phyloP scores from a whole-genome alignment of 2,113 vertebrate genomes.

The Alligator sinensis region DNA sequence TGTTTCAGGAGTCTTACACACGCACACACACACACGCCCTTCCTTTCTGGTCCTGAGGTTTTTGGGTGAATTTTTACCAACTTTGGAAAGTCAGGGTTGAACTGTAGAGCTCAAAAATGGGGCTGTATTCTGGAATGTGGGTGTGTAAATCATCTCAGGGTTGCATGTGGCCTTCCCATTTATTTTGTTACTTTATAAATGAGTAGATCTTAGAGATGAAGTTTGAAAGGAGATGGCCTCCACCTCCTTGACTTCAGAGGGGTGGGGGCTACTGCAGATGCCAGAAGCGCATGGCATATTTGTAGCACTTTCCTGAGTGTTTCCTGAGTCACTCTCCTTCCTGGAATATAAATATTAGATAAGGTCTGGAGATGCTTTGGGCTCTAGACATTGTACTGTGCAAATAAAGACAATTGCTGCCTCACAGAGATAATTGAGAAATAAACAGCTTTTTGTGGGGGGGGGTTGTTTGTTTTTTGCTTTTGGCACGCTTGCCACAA shows the following conservation, averaged over 20 bases:
- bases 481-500: background rate
- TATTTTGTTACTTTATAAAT: background rate
- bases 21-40: background rate
- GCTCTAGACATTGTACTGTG: rapidly evolving
- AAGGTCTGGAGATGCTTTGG: background rate
- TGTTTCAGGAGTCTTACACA: background rate
- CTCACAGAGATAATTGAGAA: background rate
- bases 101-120: background rate
- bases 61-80: background rate
- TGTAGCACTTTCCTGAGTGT: too few species aligned
- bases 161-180: background rate
- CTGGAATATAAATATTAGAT: background rate
- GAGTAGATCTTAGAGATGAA: rapidly evolving
- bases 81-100: background rate
- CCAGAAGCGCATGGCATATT: background rate
- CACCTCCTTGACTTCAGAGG: too few species aligned
- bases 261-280: background rate
- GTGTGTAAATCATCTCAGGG: background rate
- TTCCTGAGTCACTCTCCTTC: background rate
- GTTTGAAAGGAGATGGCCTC: background rate
- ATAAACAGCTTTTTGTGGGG: background rate
- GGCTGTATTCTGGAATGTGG: rapidly evolving
- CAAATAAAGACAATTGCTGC: background rate
- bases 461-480: too few species aligned
- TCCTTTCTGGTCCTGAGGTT: background rate